Evolutionary conservation across 2,888 invertebrate genomes (phyloP).

Genomic region (Orchesella flavescens): DNA sequence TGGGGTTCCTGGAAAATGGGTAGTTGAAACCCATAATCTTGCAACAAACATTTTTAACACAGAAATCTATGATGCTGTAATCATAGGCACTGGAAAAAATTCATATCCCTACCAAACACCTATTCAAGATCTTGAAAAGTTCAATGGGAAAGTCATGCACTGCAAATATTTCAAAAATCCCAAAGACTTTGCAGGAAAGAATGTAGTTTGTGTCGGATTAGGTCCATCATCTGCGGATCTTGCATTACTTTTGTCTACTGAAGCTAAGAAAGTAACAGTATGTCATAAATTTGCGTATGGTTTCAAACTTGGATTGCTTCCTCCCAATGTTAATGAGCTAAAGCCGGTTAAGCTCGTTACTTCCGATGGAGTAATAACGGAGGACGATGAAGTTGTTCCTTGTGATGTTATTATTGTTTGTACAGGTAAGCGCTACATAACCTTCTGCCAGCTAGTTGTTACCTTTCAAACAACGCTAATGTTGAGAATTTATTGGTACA

Average conservation of each 20-base stretch:
- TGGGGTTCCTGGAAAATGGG: slow-evolving; percentile 34
- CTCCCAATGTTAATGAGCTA: slow-evolving; percentile 22
- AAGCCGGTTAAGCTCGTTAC: slow-evolving; percentile 24
- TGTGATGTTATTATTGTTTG: slow-evolving; percentile 36
- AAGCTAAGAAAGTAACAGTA: slow-evolving; percentile 20
- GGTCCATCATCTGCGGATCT: slow-evolving; percentile 34
- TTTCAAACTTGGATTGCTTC: slow-evolving; percentile 21
- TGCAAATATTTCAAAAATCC: slow-evolving; percentile 38
- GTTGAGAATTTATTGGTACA: too few relatives aligned
- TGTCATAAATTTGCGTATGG: slow-evolving; percentile 47
- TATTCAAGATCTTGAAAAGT: slow-evolving; percentile 24
- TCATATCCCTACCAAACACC: slow-evolving; percentile 6
- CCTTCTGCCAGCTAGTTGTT: too few relatives aligned
- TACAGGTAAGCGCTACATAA: slow-evolving; percentile 37
- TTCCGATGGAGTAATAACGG: slow-evolving; percentile 15
- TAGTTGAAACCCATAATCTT: slow-evolving; percentile 43
- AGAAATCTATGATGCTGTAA: slow-evolving; percentile 28
- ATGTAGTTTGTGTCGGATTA: slow-evolving; percentile 32
- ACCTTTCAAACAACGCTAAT: too few relatives aligned
- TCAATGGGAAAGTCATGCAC: slow-evolving; percentile 26
- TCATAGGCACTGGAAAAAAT: slow-evolving; percentile 50
- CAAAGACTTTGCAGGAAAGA: not conserved
- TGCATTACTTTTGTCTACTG: not conserved
- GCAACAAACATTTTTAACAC: not conserved
- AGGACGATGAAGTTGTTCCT: slow-evolving; percentile 43